These are phyloP conservation scores for Lytechinus variegatus DNA, from an alignment of 35 echinoderm and acorn worm genomes.

Conservation along the genomic window DNA sequence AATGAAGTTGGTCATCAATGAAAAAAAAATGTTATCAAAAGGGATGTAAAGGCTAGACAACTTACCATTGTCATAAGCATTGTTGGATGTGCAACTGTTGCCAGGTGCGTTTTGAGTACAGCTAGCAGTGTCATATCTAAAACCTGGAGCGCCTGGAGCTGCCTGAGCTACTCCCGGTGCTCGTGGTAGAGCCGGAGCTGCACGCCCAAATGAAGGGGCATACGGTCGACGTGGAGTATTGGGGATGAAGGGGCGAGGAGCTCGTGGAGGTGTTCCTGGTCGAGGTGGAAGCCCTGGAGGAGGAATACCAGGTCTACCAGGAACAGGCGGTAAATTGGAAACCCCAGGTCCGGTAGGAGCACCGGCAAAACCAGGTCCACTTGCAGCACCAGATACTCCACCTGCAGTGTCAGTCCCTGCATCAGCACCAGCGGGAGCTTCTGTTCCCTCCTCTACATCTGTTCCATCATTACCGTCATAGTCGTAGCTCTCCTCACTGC, in stretches of 20 bases:
- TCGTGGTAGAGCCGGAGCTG: background rate
- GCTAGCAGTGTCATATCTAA: background rate
- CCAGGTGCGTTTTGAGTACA: background rate
- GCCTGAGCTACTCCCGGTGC: background rate
- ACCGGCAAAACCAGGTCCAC: background rate
- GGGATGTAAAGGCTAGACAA: background rate
- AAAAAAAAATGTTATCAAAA: too few relatives aligned
- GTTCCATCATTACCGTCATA: background rate
- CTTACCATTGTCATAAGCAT: background rate
- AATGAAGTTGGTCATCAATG: too few relatives aligned
- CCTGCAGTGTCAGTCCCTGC: background rate
- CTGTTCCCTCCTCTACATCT: background rate
- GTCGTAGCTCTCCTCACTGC: background rate
- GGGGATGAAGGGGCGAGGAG: background rate
- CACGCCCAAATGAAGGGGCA: background rate
- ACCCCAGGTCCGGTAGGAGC: background rate
- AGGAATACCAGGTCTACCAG: background rate
- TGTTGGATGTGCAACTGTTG: background rate
- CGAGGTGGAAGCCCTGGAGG: background rate
- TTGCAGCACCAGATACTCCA: slow-evolving; percentile 1
- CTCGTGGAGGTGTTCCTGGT: background rate
- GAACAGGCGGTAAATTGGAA: background rate
- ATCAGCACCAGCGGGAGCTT: background rate
- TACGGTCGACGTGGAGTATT: background rate
- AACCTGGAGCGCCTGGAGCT: background rate